Evolutionary conservation across 2,888 invertebrate species (phyloP).

Genomic region (Eristalis arbustorum): DNA sequence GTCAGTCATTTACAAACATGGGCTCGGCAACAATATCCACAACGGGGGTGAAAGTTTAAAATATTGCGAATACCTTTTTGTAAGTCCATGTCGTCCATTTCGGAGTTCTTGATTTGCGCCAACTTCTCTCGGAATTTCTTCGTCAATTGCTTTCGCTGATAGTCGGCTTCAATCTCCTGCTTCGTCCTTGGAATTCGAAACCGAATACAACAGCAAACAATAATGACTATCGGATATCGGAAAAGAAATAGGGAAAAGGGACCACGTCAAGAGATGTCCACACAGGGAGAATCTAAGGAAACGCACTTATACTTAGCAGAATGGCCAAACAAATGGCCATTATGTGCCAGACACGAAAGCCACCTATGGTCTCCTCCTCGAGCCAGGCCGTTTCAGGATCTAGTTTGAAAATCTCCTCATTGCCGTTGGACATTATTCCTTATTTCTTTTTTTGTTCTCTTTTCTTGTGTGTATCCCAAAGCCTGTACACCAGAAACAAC

Average conservation of each 20-base stretch:
- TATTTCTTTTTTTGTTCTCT: not conserved
- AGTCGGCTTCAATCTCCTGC: conserved; percentile 97
- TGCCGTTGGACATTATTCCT: conserved; percentile 72
- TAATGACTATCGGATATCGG: conserved; percentile 83
- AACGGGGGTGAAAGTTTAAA: not conserved
- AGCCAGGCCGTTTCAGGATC: conserved; percentile 85
- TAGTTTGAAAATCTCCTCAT: conserved; percentile 73
- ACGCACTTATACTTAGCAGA: conserved; percentile 83
- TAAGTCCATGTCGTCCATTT: conserved; percentile 86
- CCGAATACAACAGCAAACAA: conserved; percentile 93
- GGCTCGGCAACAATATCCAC: not conserved
- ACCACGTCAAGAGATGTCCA: conserved; percentile 4
- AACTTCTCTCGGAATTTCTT: conserved; percentile 90
- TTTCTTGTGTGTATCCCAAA: conserved; percentile 8
- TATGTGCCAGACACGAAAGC: conserved; percentile 91
- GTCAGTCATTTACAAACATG: not conserved
- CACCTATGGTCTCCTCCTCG: conserved; percentile 85
- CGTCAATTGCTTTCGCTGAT: conserved; percentile 90
- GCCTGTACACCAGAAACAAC: not conserved
- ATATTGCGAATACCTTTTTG: conserved; percentile 77
- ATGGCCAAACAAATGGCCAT: conserved; percentile 86
- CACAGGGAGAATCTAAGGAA: not conserved
- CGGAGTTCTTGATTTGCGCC: conserved; percentile 89
- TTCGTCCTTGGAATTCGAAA: conserved; percentile 96
- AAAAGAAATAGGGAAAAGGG: conserved; percentile 13